phyloP scores from a whole-genome alignment of 1,140 invertebrate genomes.

The Harpegnathos saltator region DNA sequence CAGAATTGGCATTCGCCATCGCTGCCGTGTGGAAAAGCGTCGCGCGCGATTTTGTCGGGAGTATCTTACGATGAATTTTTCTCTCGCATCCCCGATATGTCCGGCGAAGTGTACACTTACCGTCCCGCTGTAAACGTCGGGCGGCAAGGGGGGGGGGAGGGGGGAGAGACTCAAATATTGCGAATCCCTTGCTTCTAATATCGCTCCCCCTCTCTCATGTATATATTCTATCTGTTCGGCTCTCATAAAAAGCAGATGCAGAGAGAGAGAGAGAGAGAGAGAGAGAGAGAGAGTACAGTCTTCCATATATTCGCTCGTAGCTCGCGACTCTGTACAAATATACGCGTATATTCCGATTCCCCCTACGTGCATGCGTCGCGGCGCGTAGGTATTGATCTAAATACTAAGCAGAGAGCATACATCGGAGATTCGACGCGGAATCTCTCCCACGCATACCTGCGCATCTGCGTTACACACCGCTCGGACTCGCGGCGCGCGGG shows the following conservation, averaged over 20 bases:
- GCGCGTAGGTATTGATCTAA: slow-evolving; percentile 19
- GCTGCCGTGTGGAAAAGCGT: no score
- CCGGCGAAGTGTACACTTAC: neutral
- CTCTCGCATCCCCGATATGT: neutral
- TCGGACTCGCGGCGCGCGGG: slow-evolving; percentile 1
- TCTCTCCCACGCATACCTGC: slow-evolving; percentile 6
- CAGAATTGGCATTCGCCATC: no score
- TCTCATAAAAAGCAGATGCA: slow-evolving; percentile 6
- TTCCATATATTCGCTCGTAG: neutral
- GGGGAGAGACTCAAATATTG: slow-evolving; percentile 12
- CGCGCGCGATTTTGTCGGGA: no score
- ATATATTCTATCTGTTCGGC: slow-evolving; percentile 12
- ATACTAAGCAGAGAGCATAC: slow-evolving; percentile 33
- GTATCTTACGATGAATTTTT: no score
- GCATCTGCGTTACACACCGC: neutral
- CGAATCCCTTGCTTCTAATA: slow-evolving; percentile 22
- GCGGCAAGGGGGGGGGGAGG: neutral
- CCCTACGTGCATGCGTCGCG: no score
- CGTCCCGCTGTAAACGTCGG: slow-evolving; percentile 6
- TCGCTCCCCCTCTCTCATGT: slow-evolving; percentile 20
- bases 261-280: neutral
- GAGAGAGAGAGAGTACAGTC: no score
- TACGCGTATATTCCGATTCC: slow-evolving; percentile 8
- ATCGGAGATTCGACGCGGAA: slow-evolving; percentile 43
- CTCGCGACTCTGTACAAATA: slow-evolving; percentile 47